Conservation (phyloP, 2,888 invertebrate species). For the Gryllus longicercus region DNA sequence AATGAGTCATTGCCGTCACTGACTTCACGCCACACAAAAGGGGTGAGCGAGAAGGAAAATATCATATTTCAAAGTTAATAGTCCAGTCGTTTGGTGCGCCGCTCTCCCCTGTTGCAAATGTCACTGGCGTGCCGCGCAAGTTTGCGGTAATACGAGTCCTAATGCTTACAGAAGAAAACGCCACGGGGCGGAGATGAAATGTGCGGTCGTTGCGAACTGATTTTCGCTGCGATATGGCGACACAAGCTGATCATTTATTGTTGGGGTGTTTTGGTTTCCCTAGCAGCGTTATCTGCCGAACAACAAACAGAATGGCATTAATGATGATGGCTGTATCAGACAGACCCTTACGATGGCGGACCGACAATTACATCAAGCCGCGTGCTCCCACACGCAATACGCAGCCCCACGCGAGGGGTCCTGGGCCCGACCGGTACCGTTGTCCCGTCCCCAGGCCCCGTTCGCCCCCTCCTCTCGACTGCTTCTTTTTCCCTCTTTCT, state of each 20-base stretch:
- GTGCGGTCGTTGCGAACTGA: slow-evolving; percentile 9
- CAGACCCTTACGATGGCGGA: not conserved
- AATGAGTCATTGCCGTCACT: not conserved
- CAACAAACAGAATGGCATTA: slow-evolving; percentile 17
- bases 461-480: not conserved
- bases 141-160: not conserved
- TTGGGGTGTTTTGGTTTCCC: slow-evolving; percentile 5
- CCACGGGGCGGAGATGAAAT: not conserved
- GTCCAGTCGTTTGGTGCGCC: not conserved
- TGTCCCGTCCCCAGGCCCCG: not conserved
- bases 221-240: slow-evolving; percentile 17
- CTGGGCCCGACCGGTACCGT: not conserved
- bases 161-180: slow-evolving; percentile 3
- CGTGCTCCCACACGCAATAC: not conserved
- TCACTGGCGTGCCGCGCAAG: slow-evolving; percentile 1
- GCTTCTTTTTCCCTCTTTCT: too few species aligned
- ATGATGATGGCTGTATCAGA: slow-evolving; percentile 11
- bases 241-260: slow-evolving; percentile 5
- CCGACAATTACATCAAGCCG: not conserved
- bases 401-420: not conserved
- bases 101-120: not conserved
- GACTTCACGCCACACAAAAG: not conserved
- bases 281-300: not conserved
- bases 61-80: slow-evolving; percentile 8
- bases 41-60: not conserved